Conservation (phyloP, 2,113 vertebrate species). For the Platanista minor region DNA sequence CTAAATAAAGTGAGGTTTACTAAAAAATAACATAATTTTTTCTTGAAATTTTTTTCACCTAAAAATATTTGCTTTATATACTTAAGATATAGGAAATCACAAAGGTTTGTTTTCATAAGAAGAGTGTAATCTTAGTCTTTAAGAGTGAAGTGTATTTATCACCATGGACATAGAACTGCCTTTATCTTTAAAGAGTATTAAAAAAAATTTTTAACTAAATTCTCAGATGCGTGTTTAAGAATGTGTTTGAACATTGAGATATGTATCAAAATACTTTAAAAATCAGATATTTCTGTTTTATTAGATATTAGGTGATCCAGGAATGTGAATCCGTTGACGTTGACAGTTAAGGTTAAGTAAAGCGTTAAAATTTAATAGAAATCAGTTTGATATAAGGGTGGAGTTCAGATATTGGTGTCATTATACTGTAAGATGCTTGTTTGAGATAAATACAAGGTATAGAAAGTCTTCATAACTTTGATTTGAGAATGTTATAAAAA, state of each 20-base stretch:
- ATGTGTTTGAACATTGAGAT: neutral
- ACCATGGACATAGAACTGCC: constrained; percentile 3
- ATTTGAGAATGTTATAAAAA: constrained; percentile 11
- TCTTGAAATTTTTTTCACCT: constrained; percentile 33
- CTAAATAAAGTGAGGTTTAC: neutral
- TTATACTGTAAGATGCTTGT: neutral
- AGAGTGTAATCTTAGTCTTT: constrained; percentile 33
- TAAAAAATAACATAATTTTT: neutral
- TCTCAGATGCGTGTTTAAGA: constrained; percentile 1
- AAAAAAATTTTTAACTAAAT: neutral
- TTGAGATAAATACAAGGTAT: constrained; percentile 9
- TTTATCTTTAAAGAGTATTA: constrained; percentile 18
- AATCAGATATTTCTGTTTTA: neutral
- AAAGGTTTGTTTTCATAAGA: constrained; percentile 35
- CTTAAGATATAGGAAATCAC: neutral
- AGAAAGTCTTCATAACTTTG: constrained; percentile 9
- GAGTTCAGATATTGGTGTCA: neutral
- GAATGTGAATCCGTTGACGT: neutral
- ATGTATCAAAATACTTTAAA: neutral
- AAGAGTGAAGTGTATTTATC: constrained; percentile 43
- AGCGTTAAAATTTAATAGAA: constrained; percentile 47
- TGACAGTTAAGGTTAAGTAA: neutral
- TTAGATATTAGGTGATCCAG: neutral
- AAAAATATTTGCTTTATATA: neutral
- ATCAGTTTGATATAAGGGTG: neutral